A percentile compares a stretch with the other conserved stretches of the same genome.
These are phyloP conservation scores for Scomber scombrus DNA, from an alignment of 2,113 vertebrate species.

Conservation along the genomic window DNA sequence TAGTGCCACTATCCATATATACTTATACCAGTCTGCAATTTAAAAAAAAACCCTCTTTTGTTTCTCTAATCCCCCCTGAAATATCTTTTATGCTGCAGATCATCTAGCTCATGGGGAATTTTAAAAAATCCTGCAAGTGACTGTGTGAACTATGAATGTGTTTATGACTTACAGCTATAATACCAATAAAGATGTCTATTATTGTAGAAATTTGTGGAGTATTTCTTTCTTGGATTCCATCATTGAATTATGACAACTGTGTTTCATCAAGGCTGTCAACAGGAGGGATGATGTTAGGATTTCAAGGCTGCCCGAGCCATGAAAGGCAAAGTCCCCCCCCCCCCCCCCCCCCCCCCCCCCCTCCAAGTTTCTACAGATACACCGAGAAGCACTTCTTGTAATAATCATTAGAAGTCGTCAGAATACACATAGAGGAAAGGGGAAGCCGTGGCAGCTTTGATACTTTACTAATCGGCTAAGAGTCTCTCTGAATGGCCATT, in stretches of 20 bases:
- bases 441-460: constrained; percentile 44
- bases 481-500: constrained; percentile 37
- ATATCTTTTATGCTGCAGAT: constrained; percentile 56
- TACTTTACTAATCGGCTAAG: constrained; percentile 19
- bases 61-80: constrained; percentile 54
- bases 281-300: constrained; percentile 22
- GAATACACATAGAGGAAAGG: constrained; percentile 58
- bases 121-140: constrained; percentile 39
- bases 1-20: constrained; percentile 52
- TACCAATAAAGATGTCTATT: constrained; percentile 75
- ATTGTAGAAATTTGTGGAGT: constrained; percentile 49
- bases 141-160: constrained; percentile 66
- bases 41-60: constrained; percentile 41
- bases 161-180: constrained; percentile 59
- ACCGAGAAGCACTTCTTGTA: constrained; percentile 31
- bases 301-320: constrained; percentile 5
- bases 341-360: neutral
- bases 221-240: constrained; percentile 5
- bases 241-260: constrained; percentile 22
- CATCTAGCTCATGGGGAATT: constrained; percentile 23
- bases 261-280: constrained; percentile 38
- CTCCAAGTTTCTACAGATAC: constrained; percentile 44
- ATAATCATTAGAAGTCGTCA: constrained; percentile 35
- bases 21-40: constrained; percentile 39
- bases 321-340: neutral